Conservation (phyloP, 2,888 invertebrate species). For the Pachliopta kotzebuea region DNA sequence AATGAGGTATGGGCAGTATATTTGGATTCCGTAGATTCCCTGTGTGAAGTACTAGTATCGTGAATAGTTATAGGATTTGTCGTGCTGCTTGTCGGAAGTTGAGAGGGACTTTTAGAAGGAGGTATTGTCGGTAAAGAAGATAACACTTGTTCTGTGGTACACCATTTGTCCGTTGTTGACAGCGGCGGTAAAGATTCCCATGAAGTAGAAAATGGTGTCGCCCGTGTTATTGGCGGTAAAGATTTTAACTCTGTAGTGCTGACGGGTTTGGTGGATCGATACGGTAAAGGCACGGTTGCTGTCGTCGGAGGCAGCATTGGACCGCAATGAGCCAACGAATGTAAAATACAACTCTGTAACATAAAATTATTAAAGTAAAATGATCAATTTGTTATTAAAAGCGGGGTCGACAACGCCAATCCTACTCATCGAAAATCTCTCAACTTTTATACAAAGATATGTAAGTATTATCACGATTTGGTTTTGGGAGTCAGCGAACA, state of each 20-base stretch:
- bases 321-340: conserved; percentile 29
- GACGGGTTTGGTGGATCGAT: conserved; percentile 12
- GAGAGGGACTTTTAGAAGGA: neutral
- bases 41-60: neutral
- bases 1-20: neutral
- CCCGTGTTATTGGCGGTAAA: conserved; percentile 11
- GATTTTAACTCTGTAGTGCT: conserved; percentile 5
- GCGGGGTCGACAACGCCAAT: too few relatives aligned
- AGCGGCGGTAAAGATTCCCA: conserved; percentile 9
- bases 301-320: conserved; percentile 7
- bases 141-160: conserved; percentile 3
- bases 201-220: conserved; percentile 3
- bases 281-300: conserved; percentile 8
- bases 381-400: too few relatives aligned
- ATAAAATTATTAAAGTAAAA: neutral
- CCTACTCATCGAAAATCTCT: too few relatives aligned
- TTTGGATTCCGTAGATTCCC: neutral
- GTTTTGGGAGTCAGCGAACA: too few relatives aligned
- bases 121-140: conserved; percentile 1
- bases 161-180: conserved; percentile 5
- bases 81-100: too few relatives aligned
- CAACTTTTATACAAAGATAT: too few relatives aligned
- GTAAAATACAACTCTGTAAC: conserved; percentile 38
- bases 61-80: too few relatives aligned
- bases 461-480: too few relatives aligned